Base-by-base conservation (phyloP, 2,888 invertebrate species). In the Caenorhabditis wallacei region DNA sequence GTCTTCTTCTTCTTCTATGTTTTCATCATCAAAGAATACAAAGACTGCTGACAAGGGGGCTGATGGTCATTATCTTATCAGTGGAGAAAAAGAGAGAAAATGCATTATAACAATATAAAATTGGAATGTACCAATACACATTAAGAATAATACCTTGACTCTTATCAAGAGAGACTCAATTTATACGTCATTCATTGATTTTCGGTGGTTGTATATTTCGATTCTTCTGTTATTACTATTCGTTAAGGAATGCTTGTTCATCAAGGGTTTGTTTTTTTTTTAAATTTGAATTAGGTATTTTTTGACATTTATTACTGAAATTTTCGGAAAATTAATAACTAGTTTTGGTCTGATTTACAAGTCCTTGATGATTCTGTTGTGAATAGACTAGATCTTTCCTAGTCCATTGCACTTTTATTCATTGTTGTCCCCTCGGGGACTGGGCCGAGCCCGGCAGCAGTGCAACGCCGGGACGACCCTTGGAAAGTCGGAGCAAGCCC, bases 401-500 rank as follows among this genome's bases (percentile, higher is more conserved):
- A 8, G 3, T 30, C 30, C 3, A 30, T 5, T 30, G 30, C 30
- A 30, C 30, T 30, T 30, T 30, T 30, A 30, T 56, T 30, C 22
- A 10, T 56, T 57, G 46, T 76, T 68, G 66, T 68, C 69, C 63
- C 78, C 78, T 20, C 35, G 80, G 80, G 80, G 80, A 74, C 80
- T 80, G 80, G 80, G 80, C 80, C 80, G 80, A 80, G 71, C 80
- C 71, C 68, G 66, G 72, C 80, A 80, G 80, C 75, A 75, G 80
- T 80, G 74, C 80, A 81, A 81, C 81, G 81, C 81, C 72, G 66
- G 72, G 75, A 75, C 81, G 75, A 81, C 81, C 81, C 81, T 75
- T 81, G 75, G 75, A 69, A 75, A 75, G 81, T 81, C 81, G 81
- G 75, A 81, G 81, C 81, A 81, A 81, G 81, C 80, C 80, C 80